Base-by-base conservation (phyloP, 2,113 vertebrate species). In the Apistogramma diplotaenia region DNA sequence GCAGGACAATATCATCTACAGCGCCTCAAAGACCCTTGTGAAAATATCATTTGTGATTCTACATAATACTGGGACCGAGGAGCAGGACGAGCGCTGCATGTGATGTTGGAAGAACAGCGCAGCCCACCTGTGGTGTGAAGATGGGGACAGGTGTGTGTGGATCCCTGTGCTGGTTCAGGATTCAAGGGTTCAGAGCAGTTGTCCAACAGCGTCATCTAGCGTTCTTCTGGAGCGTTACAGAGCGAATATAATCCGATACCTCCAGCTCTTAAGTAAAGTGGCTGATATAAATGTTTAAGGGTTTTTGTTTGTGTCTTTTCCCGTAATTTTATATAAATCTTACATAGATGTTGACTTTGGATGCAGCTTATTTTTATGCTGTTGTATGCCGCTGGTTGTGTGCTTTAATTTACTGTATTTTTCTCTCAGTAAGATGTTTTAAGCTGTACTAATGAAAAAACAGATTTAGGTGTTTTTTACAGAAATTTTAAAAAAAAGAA, bases 151-250 rank as follows among this genome's bases (percentile, higher is more conserved):
- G 57, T 60, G 57, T 3, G 21, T 16, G 0, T 40, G 6, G 16
- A 40, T n/a, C 6, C 10, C 15, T 1, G 19, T 16, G 59, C 43
- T 37, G 29, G 1, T 35, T 58, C 25, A 21, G 43, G 15, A 21
- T 11, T 21, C 3, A 21, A 54, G 1, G 46, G 2, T 1, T 19
- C 53, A 60, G 5, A 16, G 62, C 40, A n/a, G n/a, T 74, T 80
- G 72, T 49, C 5, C 21, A 18, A 82, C 23, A 73, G 1, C 53
- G 21, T 31, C 89, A 82, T 75, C 92, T 85, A 60, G 83, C 35
- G 85, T 79, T 15, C 12, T 18, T 0, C 0, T 37, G 11, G 1
- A 31, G 75, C 5, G 1, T 7, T 59, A 56, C 81, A 85, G 9
- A 3, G 51, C 12, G 15, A 59, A 33, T 55, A 12, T 40, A 40